phyloP scores from a whole-genome alignment of 2,888 invertebrate genomes.

The Pyrrhosoma nymphula region DNA sequence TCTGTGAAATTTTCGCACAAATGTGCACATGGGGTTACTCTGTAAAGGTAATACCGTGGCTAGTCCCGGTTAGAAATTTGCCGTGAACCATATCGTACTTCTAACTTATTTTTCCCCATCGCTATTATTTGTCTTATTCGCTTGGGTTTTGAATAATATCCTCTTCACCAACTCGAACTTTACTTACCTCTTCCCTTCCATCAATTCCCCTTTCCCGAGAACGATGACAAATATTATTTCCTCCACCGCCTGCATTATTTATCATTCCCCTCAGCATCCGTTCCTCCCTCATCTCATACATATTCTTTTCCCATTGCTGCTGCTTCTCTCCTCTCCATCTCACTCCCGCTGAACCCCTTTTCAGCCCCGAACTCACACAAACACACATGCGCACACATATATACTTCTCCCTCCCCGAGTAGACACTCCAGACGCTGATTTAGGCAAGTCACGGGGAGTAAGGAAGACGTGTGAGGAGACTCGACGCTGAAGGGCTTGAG shows the following conservation, averaged over 20 bases:
- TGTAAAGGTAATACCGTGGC: too few relatives aligned
- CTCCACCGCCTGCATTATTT: neutral
- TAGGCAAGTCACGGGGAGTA: slow-evolving; percentile 10
- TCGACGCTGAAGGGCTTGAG: neutral
- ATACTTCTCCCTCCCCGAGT: neutral
- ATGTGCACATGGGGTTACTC: too few relatives aligned
- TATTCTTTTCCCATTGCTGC: neutral
- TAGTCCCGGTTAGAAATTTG: too few relatives aligned
- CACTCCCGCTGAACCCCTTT: neutral
- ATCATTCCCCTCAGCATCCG: neutral
- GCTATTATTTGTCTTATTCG: too few relatives aligned
- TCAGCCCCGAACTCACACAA: neutral
- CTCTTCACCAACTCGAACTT: too few relatives aligned
- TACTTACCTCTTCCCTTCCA: too few relatives aligned
- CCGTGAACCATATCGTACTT: too few relatives aligned
- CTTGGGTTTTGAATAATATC: too few relatives aligned
- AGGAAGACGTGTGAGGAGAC: neutral
- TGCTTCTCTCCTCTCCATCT: neutral
- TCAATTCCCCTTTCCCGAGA: too few relatives aligned
- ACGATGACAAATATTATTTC: neutral
- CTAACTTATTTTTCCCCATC: too few relatives aligned
- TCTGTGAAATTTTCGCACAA: too few relatives aligned
- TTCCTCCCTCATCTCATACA: neutral
- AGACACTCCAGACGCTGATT: slow-evolving; percentile 23
- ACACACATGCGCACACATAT: neutral